Percentiles rank a stretch among this genome's conserved stretches.
phyloP scores from a whole-genome alignment of 2,888 invertebrate species.

The Drosophila percnosoma region DNA sequence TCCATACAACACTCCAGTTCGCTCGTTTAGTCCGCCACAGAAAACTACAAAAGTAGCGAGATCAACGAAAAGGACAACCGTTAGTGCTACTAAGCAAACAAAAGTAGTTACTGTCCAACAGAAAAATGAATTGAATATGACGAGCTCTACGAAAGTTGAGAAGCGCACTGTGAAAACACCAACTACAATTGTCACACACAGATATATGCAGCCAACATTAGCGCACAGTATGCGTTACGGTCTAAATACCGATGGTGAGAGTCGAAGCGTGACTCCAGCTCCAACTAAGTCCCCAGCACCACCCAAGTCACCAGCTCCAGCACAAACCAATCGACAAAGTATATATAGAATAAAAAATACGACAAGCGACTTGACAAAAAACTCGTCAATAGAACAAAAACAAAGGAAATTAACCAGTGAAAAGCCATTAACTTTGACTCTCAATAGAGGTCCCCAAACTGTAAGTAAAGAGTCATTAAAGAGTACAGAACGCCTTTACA shows the following conservation, averaged over 20 bases:
- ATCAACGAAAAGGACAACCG: constrained; percentile 11
- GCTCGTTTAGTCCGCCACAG: constrained; percentile 69
- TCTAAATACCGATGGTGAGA: constrained; percentile 55
- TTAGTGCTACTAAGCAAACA: constrained; percentile 44
- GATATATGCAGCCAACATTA: constrained; percentile 88
- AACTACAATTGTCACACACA: constrained; percentile 78
- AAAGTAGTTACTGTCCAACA: constrained; percentile 31
- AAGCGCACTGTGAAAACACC: constrained; percentile 60
- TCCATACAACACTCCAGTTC: constrained; percentile 69
- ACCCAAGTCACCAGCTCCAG: constrained; percentile 70
- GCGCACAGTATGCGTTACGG: constrained; percentile 87
- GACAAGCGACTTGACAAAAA: constrained; percentile 65
- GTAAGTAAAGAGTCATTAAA: constrained; percentile 71
- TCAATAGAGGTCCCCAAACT: constrained; percentile 57
- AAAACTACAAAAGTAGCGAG: constrained; percentile 46
- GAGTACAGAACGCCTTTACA: constrained; percentile 63
- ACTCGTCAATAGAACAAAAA: constrained; percentile 50
- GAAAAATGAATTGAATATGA: constrained; percentile 39
- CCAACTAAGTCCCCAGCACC: constrained; percentile 69
- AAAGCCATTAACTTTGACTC: constrained; percentile 39
- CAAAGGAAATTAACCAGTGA: constrained; percentile 47
- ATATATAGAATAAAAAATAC: constrained; percentile 49
- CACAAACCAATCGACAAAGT: constrained; percentile 38
- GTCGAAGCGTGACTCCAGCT: constrained; percentile 59
- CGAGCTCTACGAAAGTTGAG: constrained; percentile 21